Evolutionary conservation across 2,797 vertebrate species (phyloP).

Genomic region (Cossypha caffra): DNA sequence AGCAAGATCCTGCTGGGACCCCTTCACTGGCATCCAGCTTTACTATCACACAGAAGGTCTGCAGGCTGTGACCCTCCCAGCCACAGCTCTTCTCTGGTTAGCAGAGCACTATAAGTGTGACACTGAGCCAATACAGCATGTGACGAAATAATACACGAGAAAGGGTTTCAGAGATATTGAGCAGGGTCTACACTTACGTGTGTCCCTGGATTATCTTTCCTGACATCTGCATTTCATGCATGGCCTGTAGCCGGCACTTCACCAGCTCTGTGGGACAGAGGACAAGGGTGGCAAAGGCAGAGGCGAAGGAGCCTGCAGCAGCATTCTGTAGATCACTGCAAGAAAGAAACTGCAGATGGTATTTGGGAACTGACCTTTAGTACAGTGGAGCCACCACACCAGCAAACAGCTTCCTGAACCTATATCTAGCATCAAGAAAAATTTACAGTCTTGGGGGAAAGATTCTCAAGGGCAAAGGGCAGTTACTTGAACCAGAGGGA

Average conservation of each 20-base stretch:
- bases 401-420: background rate
- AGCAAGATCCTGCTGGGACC: background rate
- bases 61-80: background rate
- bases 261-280: constrained; percentile 96
- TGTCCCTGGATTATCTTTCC: constrained; percentile 88
- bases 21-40: background rate
- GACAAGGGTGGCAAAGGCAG: constrained; percentile 91
- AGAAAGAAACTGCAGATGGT: constrained; percentile 16
- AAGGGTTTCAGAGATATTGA: background rate
- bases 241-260: constrained; percentile 95
- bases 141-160: background rate
- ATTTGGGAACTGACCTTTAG: background rate
- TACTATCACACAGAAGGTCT: background rate
- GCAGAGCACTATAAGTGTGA: background rate
- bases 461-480: background rate
- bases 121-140: background rate
- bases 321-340: constrained; percentile 93
- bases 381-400: background rate
- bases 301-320: constrained; percentile 90
- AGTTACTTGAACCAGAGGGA: background rate
- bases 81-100: background rate
- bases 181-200: constrained; percentile 80
- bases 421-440: background rate
- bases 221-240: constrained; percentile 91
- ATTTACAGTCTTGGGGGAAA: background rate